A percentile compares a stretch with the other conserved stretches of the same genome.
Evolutionary conservation across 2,888 invertebrate genomes (phyloP).

Genomic region (Dryomyza anilis): DNA sequence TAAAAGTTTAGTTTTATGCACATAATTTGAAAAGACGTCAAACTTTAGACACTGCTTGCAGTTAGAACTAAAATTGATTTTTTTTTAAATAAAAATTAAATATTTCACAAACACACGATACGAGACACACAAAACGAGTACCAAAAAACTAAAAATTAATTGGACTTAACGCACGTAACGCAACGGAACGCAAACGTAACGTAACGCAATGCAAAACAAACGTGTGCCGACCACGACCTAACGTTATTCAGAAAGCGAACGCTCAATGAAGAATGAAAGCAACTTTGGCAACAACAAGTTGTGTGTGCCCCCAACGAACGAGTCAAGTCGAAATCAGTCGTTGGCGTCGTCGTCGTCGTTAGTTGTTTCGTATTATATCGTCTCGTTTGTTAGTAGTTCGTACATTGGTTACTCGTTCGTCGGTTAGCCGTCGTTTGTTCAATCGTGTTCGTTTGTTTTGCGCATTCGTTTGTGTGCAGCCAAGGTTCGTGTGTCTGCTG

Average conservation of each 20-base stretch:
- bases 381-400: background rate
- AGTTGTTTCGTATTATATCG: background rate
- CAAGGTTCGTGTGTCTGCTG: background rate
- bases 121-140: background rate
- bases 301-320: conserved; percentile 2
- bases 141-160: background rate
- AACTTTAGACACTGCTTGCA: no score
- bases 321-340: conserved; percentile 12
- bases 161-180: conserved; percentile 4
- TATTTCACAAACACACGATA: no score
- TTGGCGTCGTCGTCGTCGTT: conserved; percentile 9
- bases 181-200: conserved; percentile 16
- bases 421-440: background rate
- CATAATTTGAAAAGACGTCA: no score
- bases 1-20: no score
- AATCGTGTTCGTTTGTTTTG: conserved; percentile 15
- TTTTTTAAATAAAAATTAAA: no score
- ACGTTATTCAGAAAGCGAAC: conserved; percentile 50
- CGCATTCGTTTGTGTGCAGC: background rate
- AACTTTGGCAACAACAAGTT: conserved; percentile 25
- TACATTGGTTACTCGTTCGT: background rate
- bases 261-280: conserved; percentile 48
- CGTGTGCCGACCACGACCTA: conserved; percentile 36
- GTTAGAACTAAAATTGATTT: no score
- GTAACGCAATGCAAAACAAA: conserved; percentile 33